phyloP scores from a whole-genome alignment of 2,888 invertebrate genomes.

The Sarcophaga variegata region DNA sequence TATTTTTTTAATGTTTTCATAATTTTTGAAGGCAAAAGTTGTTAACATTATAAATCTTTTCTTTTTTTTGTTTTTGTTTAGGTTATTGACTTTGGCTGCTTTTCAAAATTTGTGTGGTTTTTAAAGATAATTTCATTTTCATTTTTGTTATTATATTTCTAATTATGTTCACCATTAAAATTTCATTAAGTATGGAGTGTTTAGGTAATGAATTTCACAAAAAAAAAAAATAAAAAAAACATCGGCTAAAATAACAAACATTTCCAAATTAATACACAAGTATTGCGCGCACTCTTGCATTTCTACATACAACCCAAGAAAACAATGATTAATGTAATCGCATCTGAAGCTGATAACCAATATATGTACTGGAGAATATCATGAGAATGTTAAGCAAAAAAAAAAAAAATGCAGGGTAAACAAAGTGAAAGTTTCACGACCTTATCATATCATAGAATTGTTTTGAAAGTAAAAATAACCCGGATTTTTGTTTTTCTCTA shows the following conservation, averaged over 20 bases:
- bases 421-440: neutral
- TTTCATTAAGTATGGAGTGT: neutral
- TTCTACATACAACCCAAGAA: neutral
- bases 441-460: neutral
- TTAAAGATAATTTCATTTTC: conserved; percentile 32
- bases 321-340: conserved; percentile 32
- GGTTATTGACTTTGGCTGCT: conserved; percentile 48
- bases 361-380: too few relatives aligned
- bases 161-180: conserved; percentile 36
- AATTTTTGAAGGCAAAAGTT: conserved; percentile 53
- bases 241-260: neutral
- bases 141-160: conserved; percentile 36
- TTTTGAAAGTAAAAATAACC: neutral
- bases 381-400: too few relatives aligned
- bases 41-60: conserved; percentile 34
- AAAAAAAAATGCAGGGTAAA: neutral
- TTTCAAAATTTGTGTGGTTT: neutral
- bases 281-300: neutral
- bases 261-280: conserved; percentile 11
- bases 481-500: too few relatives aligned
- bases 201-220: conserved; percentile 17
- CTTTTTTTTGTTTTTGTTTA: conserved; percentile 7
- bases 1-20: conserved; percentile 37
- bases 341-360: neutral
- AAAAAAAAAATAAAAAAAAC: neutral